phyloP scores from a whole-genome alignment of 2,797 vertebrate species.

The Micrastur ruficollis region DNA sequence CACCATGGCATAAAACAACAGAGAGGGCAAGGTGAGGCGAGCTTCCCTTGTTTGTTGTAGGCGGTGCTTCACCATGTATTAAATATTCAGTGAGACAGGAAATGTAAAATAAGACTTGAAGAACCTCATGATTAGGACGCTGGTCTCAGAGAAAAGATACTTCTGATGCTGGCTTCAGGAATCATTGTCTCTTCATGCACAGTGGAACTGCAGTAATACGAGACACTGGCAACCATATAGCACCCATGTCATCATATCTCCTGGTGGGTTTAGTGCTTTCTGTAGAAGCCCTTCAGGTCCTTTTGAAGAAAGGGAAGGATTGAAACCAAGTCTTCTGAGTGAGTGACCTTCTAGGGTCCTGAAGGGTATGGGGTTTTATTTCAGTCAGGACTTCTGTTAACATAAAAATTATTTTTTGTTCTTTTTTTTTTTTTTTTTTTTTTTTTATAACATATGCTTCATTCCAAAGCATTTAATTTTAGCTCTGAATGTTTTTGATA shows the following conservation, averaged over 20 bases:
- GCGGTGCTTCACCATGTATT: background rate
- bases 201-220: background rate
- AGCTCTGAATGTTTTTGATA: background rate
- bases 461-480: background rate
- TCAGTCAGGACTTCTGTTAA: background rate
- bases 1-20: background rate
- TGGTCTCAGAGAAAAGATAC: background rate
- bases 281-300: background rate
- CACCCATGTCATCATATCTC: background rate
- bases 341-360: background rate
- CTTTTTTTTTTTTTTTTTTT: background rate
- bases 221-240: background rate
- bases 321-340: background rate
- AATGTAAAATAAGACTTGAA: background rate
- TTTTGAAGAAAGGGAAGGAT: background rate
- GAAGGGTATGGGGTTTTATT: accelerated
- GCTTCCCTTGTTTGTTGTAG: background rate
- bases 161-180: background rate
- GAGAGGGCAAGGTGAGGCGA: background rate
- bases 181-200: background rate
- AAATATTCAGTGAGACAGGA: background rate
- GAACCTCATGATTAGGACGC: background rate
- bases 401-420: background rate
- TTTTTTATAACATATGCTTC: background rate
- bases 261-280: background rate